These are phyloP conservation scores for Argyrosomus japonicus DNA, from an alignment of 2,113 vertebrate genomes.

Conservation along the genomic window DNA sequence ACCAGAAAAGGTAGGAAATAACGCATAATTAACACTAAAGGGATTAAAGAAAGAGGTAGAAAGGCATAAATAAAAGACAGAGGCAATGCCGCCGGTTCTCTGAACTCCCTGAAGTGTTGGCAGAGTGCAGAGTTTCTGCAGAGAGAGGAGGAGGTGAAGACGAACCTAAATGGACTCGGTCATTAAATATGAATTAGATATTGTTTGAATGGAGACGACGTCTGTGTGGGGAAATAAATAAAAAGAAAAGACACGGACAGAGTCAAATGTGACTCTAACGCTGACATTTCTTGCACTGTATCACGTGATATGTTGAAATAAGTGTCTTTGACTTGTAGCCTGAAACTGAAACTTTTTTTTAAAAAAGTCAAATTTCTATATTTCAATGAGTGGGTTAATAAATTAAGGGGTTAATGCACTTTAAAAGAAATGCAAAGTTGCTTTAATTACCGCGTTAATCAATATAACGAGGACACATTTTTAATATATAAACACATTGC, in stretches of 20 bases:
- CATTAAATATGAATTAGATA: constrained; percentile 67
- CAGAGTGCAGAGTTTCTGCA: constrained; percentile 18
- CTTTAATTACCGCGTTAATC: no score
- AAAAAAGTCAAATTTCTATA: no score
- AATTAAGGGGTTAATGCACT: no score
- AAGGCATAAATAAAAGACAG: constrained; percentile 39
- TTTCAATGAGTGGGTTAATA: no score
- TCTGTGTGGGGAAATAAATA: background rate
- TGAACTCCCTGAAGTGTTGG: constrained; percentile 21
- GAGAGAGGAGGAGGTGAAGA: constrained; percentile 15
- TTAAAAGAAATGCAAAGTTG: no score
- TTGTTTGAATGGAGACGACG: constrained; percentile 31
- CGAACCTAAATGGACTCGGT: constrained; percentile 37
- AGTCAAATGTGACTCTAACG: background rate
- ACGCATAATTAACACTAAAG: constrained; percentile 29
- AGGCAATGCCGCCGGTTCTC: constrained; percentile 14
- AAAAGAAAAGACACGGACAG: background rate
- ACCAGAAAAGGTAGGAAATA: background rate
- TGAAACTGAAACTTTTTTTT: no score
- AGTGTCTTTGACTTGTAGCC: no score
- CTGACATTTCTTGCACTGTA: no score
- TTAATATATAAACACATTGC: no score
- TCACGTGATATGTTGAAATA: no score
- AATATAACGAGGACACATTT: no score
- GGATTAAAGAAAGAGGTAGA: constrained; percentile 15